A percentile compares a stretch with the other conserved stretches of the same genome.
Conservation (phyloP, 2,797 vertebrate species). For the Myiothlypis coronata region DNA sequence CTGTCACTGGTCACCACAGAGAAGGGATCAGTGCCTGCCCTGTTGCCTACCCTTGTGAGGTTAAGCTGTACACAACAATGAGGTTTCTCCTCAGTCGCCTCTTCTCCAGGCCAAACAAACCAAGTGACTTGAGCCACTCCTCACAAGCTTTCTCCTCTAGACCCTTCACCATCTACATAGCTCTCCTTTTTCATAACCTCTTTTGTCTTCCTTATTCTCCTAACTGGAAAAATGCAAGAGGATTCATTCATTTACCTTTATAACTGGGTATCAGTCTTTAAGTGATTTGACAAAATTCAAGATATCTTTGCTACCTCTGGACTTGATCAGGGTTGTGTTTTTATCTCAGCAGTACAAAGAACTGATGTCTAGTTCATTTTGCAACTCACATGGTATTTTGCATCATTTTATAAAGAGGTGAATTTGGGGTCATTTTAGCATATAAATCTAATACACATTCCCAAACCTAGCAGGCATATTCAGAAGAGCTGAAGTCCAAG, state of each 20-base stretch:
- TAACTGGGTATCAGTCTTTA: not conserved
- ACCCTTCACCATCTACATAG: not conserved
- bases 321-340: not conserved
- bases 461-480: not conserved
- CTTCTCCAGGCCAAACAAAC: not conserved
- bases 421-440: not conserved
- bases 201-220: not conserved
- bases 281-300: not conserved
- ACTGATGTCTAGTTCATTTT: not conserved
- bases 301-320: not conserved
- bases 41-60: not conserved
- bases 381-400: rapidly evolving
- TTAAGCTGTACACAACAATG: not conserved
- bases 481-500: not conserved
- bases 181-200: not conserved
- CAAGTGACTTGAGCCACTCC: not conserved
- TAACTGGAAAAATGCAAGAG: not conserved
- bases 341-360: not conserved
- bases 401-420: not conserved
- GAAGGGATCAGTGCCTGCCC: not conserved
- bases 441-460: not conserved
- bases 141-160: not conserved
- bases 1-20: not conserved
- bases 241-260: not conserved
- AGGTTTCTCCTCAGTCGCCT: not conserved